Percentiles rank a stretch among this genome's conserved stretches.
phyloP scores from a whole-genome alignment of 1,140 invertebrate genomes.

The Rhagoletis zephyria region DNA sequence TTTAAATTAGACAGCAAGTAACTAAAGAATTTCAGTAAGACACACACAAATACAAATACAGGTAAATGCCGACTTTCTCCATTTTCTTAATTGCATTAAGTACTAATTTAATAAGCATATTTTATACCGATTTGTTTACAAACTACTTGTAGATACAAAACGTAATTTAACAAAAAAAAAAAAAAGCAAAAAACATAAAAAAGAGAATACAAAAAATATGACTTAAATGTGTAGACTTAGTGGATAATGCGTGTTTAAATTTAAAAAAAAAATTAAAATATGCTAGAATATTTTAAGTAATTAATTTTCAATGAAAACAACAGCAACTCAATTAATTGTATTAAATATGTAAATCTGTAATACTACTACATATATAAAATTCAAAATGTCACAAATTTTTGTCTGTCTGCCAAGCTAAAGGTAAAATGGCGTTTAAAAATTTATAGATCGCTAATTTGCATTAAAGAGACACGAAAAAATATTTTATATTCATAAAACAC shows the following conservation, averaged over 20 bases:
- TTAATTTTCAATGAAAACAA: neutral
- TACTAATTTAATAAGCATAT: constrained; percentile 50
- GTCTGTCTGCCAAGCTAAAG: too few species aligned
- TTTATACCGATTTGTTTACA: constrained; percentile 60
- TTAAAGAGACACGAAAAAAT: neutral
- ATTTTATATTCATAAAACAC: neutral
- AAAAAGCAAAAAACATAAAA: constrained; percentile 16
- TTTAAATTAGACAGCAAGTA: constrained; percentile 55
- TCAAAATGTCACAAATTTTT: too few species aligned
- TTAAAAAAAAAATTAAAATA: neutral
- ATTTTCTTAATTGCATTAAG: constrained; percentile 55
- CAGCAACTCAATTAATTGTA: constrained; percentile 52
- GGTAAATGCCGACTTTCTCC: constrained; percentile 2
- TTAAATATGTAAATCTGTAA: constrained; percentile 6
- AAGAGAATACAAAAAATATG: neutral
- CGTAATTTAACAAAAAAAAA: constrained; percentile 59
- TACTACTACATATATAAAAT: neutral
- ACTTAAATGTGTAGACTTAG: neutral
- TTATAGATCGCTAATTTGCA: neutral
- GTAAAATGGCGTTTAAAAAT: neutral
- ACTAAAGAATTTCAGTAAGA: neutral
- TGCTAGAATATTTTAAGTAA: neutral
- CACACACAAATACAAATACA: constrained; percentile 38
- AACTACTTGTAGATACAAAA: constrained; percentile 62
- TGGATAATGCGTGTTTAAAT: too few species aligned